Percentiles rank a stretch among this genome's conserved stretches.
Conservation (phyloP, 2,888 invertebrate genomes). For the Agonopterix arenella region DNA sequence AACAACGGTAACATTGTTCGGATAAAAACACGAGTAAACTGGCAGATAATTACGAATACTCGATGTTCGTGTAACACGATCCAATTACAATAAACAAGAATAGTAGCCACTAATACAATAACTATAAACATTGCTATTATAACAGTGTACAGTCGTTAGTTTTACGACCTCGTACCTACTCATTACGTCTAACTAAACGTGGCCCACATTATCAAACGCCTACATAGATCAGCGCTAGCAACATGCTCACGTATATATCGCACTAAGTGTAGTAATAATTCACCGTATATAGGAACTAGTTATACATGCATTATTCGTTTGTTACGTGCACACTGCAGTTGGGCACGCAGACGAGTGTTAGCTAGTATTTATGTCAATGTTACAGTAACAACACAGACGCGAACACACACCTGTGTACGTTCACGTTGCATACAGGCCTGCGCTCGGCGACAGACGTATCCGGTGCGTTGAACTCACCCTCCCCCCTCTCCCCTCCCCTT, state of each 20-base stretch:
- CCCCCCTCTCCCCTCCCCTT: slow-evolving; percentile 35
- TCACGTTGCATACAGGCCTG: slow-evolving; percentile 37
- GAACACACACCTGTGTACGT: slow-evolving; percentile 46
- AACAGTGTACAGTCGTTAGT: slow-evolving; percentile 29
- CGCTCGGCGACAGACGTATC: slow-evolving; percentile 66
- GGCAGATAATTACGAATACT: neutral
- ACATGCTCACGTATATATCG: slow-evolving; percentile 35
- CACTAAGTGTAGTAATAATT: slow-evolving; percentile 51
- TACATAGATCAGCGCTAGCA: slow-evolving; percentile 46
- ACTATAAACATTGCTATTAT: slow-evolving; percentile 36
- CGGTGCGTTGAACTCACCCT: slow-evolving; percentile 67
- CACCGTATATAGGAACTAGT: slow-evolving; percentile 25
- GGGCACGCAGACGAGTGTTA: neutral
- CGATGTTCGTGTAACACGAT: slow-evolving; percentile 6
- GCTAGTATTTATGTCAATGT: slow-evolving; percentile 70
- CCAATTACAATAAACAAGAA: slow-evolving; percentile 12
- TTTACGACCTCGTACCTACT: slow-evolving; percentile 40
- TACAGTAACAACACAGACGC: slow-evolving; percentile 43
- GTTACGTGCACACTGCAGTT: slow-evolving; percentile 34
- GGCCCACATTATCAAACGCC: slow-evolving; percentile 53
- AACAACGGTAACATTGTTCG: too few species aligned
- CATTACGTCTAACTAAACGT: slow-evolving; percentile 45
- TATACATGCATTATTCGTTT: slow-evolving; percentile 3
- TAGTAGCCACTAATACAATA: slow-evolving; percentile 6
- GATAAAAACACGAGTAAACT: too few species aligned